Conservation (phyloP, 1,140 invertebrate species). For the Venturia canescens region DNA sequence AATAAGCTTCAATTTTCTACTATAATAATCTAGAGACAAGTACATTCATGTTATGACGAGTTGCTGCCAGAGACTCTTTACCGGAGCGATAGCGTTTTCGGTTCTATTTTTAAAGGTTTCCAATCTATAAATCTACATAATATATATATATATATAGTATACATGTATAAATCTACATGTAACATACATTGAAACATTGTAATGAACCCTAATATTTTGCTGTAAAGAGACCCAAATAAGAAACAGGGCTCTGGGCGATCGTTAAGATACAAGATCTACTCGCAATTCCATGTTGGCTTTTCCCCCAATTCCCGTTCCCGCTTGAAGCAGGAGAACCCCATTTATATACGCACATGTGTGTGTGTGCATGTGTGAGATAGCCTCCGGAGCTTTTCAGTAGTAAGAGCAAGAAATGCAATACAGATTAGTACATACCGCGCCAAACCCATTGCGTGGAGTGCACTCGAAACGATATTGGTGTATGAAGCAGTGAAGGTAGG, state of each 20-base stretch:
- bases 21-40: not conserved
- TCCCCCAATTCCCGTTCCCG: not conserved
- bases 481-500: not conserved
- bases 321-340: not conserved
- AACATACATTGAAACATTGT: not conserved
- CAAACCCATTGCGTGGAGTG: not conserved
- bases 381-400: not conserved
- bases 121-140: not conserved
- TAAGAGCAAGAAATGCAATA: not conserved
- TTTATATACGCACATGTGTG: no score
- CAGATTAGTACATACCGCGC: not conserved
- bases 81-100: no score
- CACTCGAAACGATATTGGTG: conserved; percentile 7
- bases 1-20: not conserved
- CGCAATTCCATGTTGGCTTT: not conserved
- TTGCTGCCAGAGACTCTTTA: no score
- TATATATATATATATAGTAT: not conserved
- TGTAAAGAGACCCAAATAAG: not conserved
- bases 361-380: not conserved
- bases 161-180: no score
- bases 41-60: no score
- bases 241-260: conserved; percentile 6
- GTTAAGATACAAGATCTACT: conserved; percentile 9
- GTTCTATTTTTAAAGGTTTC: no score
- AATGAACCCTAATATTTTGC: not conserved